Evolutionary conservation across 37 sponge, comb jelly and placozoan genomes (phyloP).

Genomic region (Crambe crambe): DNA sequence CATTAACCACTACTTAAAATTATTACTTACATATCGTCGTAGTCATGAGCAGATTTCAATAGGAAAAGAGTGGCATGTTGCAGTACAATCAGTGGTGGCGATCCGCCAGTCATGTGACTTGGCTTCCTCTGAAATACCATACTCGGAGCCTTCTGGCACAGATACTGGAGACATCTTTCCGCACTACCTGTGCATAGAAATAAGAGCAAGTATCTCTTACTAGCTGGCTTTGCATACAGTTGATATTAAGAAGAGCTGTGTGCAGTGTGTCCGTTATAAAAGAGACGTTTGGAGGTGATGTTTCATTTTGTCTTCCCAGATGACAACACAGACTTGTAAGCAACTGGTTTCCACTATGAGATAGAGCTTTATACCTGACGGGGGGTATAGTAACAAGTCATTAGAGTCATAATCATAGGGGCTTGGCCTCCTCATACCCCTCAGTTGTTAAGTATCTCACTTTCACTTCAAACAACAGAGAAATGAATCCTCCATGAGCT

Average conservation of each 20-base stretch:
- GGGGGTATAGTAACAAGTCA: not conserved
- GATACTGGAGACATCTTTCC: constrained; percentile 22
- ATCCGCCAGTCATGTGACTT: not conserved
- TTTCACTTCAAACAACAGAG: constrained; percentile 11
- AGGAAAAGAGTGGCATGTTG: constrained; percentile 7
- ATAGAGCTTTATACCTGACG: constrained; percentile 4
- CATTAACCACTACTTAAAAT: not conserved
- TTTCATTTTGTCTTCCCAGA: constrained; percentile 3
- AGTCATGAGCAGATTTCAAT: not conserved
- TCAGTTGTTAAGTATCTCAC: not conserved
- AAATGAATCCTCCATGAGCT: constrained; percentile 20
- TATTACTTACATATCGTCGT: constrained; percentile 14
- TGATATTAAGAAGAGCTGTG: constrained; percentile 25
- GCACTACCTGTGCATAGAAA: constrained; percentile 14
- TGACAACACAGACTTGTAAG: constrained; percentile 21
- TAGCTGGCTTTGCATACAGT: constrained; percentile 23
- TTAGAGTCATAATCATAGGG: not conserved
- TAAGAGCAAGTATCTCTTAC: not conserved
- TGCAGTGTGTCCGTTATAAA: constrained; percentile 28
- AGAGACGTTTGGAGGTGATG: constrained; percentile 1
- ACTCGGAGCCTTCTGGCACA: constrained; percentile 17
- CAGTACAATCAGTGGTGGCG: not conserved
- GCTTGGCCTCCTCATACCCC: not conserved
- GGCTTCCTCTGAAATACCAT: not conserved
- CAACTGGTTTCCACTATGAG: constrained; percentile 21